These are phyloP conservation scores for Bolinopsis microptera DNA, from an alignment of 37 sponge, comb jelly and placozoan genomes.

Conservation along the genomic window DNA sequence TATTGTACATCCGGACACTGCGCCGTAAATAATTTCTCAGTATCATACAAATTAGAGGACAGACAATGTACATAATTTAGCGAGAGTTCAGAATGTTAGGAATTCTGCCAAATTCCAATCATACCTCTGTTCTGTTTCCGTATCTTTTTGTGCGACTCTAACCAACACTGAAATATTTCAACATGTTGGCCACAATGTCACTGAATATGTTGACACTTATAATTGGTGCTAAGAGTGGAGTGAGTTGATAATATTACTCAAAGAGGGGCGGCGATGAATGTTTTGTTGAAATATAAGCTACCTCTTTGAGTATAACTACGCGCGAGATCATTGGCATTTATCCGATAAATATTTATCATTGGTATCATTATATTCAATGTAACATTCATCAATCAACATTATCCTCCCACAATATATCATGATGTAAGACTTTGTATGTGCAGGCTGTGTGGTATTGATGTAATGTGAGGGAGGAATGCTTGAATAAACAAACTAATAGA, in stretches of 20 bases:
- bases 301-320: not conserved
- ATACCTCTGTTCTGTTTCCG: conserved; percentile 82
- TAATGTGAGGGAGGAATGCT: not conserved
- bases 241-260: not conserved
- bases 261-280: not conserved
- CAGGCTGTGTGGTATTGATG: not conserved
- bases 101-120: not conserved
- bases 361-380: not conserved
- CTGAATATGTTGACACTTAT: not conserved
- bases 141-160: conserved; percentile 72
- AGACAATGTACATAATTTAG: not conserved
- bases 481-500: not conserved
- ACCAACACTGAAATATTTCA: conserved; percentile 72
- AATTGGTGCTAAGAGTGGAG: not conserved
- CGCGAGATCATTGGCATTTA: not conserved
- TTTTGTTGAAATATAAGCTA: not conserved
- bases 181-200: not conserved
- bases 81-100: not conserved
- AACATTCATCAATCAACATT: no score
- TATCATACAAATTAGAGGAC: no score
- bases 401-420: not conserved
- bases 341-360: not conserved
- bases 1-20: not conserved
- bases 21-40: no score
- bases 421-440: not conserved